Conservation (phyloP, 2,888 invertebrate genomes). For the Tipula unca region DNA sequence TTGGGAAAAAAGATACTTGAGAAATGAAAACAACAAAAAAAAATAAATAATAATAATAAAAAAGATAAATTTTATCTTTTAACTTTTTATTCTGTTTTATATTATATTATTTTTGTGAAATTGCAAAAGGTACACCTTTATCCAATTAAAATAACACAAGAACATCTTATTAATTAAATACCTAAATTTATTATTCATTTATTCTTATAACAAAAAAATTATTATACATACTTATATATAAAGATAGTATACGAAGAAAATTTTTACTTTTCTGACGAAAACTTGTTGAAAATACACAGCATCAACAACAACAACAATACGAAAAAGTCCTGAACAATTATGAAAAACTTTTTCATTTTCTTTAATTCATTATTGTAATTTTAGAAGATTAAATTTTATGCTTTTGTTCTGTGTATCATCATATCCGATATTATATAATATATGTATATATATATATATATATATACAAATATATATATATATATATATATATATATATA, state of each 20-base stretch:
- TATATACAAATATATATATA: neutral
- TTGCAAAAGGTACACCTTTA: neutral
- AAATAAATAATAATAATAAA: neutral
- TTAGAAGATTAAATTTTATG: neutral
- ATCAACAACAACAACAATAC: neutral
- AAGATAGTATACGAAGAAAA: neutral
- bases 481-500: no score
- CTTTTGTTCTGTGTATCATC: neutral
- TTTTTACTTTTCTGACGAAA: neutral
- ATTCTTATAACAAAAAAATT: conserved; percentile 14
- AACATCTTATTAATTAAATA: conserved; percentile 8
- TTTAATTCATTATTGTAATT: neutral
- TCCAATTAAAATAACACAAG: neutral
- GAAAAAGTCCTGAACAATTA: neutral
- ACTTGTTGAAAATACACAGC: neutral
- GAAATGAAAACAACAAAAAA: neutral
- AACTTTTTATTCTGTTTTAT: neutral
- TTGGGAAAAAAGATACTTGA: neutral
- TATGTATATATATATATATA: neutral
- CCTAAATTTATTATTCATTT: neutral
- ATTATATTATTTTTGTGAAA: neutral
- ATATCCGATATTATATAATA: no score
- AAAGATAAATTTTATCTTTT: conserved; percentile 1
- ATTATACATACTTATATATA: neutral
- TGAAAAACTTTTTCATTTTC: neutral